Conservation (phyloP, 2,797 vertebrate species). For the Gobionotothen gibberifrons region DNA sequence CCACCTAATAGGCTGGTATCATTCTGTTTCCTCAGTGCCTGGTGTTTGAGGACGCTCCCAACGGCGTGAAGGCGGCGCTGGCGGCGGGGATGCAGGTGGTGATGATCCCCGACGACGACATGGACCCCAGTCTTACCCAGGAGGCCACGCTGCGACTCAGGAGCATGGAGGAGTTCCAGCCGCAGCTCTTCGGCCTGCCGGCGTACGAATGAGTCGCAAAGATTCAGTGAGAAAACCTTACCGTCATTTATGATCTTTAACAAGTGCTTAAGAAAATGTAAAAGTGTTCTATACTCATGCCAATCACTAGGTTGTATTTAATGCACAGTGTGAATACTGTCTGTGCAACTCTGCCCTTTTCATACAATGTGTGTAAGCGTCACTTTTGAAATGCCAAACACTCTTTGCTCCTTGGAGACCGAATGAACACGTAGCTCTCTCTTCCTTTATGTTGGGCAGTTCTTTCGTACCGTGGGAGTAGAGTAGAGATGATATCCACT, state of each 20-base stretch:
- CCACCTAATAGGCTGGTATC: slow-evolving; percentile 44
- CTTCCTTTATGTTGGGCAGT: no score
- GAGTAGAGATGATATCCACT: not conserved
- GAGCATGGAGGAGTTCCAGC: slow-evolving; percentile 89
- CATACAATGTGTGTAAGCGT: no score
- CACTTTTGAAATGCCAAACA: no score
- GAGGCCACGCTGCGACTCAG: slow-evolving; percentile 86
- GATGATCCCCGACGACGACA: slow-evolving; percentile 91
- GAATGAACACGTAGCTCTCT: no score
- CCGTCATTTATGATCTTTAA: no score
- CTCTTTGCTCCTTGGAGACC: no score
- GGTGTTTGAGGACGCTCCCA: slow-evolving; percentile 94
- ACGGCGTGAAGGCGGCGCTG: slow-evolving; percentile 87
- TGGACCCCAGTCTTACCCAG: slow-evolving; percentile 82
- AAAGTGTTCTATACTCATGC: no score
- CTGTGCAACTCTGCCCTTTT: no score
- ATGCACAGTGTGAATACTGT: no score
- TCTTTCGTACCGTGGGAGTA: not conserved
- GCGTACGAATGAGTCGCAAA: slow-evolving; percentile 76
- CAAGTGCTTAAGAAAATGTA: no score
- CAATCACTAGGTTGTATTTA: no score
- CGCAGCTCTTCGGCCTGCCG: slow-evolving; percentile 90
- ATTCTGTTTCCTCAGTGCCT: slow-evolving; percentile 84
- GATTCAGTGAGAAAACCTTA: no score
- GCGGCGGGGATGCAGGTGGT: slow-evolving; percentile 94